Evolutionary conservation across 1,140 invertebrate genomes (phyloP).

Genomic region (Drosophila punjabiensis): DNA sequence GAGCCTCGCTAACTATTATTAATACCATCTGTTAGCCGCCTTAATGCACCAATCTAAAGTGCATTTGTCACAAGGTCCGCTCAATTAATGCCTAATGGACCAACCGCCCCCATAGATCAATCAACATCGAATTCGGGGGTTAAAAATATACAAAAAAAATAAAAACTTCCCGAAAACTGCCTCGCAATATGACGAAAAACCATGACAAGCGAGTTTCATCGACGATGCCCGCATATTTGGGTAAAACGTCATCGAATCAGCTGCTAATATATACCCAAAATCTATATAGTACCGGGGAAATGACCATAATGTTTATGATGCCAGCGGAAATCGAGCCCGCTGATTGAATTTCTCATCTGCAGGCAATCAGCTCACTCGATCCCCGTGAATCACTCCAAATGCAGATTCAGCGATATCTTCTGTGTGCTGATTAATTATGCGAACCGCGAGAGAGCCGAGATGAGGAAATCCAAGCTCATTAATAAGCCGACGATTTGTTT

Average conservation of each 20-base stretch:
- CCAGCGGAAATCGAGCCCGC: conserved; percentile 56
- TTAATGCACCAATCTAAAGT: conserved; percentile 17
- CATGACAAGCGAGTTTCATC: conserved; percentile 27
- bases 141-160: background rate
- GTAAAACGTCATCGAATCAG: conserved; percentile 60
- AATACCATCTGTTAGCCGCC: background rate
- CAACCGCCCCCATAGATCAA: conserved; percentile 57
- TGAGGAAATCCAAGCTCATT: conserved; percentile 32
- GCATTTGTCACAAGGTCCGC: conserved; percentile 27
- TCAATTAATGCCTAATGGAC: conserved; percentile 17
- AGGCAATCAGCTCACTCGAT: background rate
- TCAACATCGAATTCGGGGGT: conserved; percentile 37
- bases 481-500: conserved; percentile 40
- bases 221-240: conserved; percentile 50
- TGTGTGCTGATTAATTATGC: conserved; percentile 48
- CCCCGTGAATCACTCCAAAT: conserved; percentile 28
- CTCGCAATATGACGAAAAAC: conserved; percentile 54
- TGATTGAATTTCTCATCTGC: conserved; percentile 29
- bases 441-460: conserved; percentile 9
- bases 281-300: conserved; percentile 8
- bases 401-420: conserved; percentile 22
- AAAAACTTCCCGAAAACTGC: background rate
- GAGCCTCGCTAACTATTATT: background rate
- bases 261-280: conserved; percentile 47
- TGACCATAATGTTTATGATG: conserved; percentile 58